These are phyloP conservation scores for Pomatostomus ruficeps DNA, from an alignment of 2,113 vertebrate species.

Conservation along the genomic window DNA sequence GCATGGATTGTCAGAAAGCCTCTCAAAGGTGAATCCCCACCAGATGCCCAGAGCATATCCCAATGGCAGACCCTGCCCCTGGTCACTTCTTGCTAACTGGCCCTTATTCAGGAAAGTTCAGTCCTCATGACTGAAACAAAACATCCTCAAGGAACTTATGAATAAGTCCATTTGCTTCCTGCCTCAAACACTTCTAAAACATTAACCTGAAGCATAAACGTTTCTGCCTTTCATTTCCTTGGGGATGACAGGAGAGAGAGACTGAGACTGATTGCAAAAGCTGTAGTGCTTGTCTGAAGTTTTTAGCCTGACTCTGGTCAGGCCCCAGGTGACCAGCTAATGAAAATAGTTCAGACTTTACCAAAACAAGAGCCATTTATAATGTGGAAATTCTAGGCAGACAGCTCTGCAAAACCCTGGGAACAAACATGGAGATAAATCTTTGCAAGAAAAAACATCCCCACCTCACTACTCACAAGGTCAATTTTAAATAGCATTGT, in stretches of 20 bases:
- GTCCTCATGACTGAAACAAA: constrained; percentile 37
- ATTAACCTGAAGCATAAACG: constrained; percentile 67
- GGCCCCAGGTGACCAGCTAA: constrained; percentile 76
- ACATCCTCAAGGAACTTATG: constrained; percentile 57
- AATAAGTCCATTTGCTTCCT: constrained; percentile 63
- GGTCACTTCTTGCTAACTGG: neutral
- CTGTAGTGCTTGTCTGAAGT: constrained; percentile 73
- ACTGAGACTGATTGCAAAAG: constrained; percentile 67
- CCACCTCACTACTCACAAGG: neutral
- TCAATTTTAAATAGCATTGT: constrained; percentile 17
- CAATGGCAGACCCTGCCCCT: neutral
- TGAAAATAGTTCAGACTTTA: constrained; percentile 80
- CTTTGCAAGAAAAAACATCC: constrained; percentile 36
- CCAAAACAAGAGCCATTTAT: constrained; percentile 75
- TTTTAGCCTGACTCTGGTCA: constrained; percentile 68
- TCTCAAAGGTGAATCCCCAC: neutral
- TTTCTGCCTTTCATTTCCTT: constrained; percentile 71
- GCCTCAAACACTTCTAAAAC: constrained; percentile 64
- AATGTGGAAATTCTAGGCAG: constrained; percentile 74
- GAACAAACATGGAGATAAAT: constrained; percentile 66
- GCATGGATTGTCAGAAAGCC: neutral
- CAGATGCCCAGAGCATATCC: neutral
- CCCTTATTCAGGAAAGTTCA: constrained; percentile 2
- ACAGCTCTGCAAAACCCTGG: constrained; percentile 66
- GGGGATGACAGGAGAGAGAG: constrained; percentile 64